phyloP scores from a whole-genome alignment of 2,888 invertebrate species.

The Poecilus cupreus region DNA sequence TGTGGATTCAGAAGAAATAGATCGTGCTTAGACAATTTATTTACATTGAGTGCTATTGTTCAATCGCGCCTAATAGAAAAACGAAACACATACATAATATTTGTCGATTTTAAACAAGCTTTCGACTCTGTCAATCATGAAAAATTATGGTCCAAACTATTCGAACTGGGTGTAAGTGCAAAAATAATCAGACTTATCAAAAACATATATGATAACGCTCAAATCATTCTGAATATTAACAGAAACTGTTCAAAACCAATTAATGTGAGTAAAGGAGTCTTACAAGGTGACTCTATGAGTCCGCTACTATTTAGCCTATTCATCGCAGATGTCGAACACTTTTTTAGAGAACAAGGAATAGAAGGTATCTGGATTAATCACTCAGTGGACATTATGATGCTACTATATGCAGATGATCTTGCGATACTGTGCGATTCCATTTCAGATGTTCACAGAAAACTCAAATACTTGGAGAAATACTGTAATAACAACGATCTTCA shows the following conservation, averaged over 20 bases:
- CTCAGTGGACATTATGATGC: neutral
- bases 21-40: neutral
- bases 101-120: neutral
- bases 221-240: neutral
- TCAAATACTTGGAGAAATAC: neutral
- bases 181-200: neutral
- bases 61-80: neutral
- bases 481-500: neutral
- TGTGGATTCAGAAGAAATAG: neutral
- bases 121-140: neutral
- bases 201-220: neutral
- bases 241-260: neutral
- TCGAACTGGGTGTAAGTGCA: neutral
- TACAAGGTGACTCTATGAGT: neutral
- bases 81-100: neutral
- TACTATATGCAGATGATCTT: neutral
- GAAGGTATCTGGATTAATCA: neutral
- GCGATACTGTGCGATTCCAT: neutral
- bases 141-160: neutral
- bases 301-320: neutral
- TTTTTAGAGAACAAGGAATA: neutral
- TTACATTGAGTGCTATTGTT: neutral
- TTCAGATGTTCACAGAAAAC: neutral
- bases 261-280: neutral
- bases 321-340: neutral